These are phyloP conservation scores for Maccullochella peelii DNA, from an alignment of 2,113 vertebrate species.

Conservation along the genomic window DNA sequence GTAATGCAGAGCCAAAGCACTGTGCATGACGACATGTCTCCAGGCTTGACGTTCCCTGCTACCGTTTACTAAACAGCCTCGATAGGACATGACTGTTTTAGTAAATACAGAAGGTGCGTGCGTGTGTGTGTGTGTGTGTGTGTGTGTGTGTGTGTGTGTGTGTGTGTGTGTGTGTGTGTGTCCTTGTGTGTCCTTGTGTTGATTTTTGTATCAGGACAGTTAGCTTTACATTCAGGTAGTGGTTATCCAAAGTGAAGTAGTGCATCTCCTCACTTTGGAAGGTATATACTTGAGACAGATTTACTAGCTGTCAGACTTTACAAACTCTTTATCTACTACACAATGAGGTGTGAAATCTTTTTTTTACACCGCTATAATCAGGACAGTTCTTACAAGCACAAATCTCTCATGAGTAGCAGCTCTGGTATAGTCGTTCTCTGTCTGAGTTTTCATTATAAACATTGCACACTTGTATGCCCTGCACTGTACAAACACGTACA, in stretches of 20 bases:
- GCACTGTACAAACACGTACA: neutral
- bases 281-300: constrained; percentile 33
- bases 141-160: constrained; percentile 47
- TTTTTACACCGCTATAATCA: constrained; percentile 35
- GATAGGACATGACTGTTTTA: constrained; percentile 83
- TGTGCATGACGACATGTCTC: constrained; percentile 78
- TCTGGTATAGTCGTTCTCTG: constrained; percentile 45
- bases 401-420: constrained; percentile 48
- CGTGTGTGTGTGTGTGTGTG: constrained; percentile 47
- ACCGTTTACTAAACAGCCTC: constrained; percentile 85
- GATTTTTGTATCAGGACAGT: constrained; percentile 65
- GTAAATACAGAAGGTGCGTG: constrained; percentile 79
- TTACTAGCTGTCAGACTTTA: constrained; percentile 1
- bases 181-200: constrained; percentile 62
- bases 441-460: constrained; percentile 79
- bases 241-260: constrained; percentile 25
- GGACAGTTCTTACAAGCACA: constrained; percentile 46
- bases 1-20: constrained; percentile 59
- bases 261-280: constrained; percentile 6
- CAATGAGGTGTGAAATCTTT: constrained; percentile 17
- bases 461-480: constrained; percentile 27
- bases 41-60: constrained; percentile 75
- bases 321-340: neutral
- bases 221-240: constrained; percentile 50
- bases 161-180: constrained; percentile 47